Evolutionary conservation across 2,113 vertebrate genomes (phyloP), one percentile per base, ranked within the genome.

Genomic region (Chrysochloris asiatica): DNA sequence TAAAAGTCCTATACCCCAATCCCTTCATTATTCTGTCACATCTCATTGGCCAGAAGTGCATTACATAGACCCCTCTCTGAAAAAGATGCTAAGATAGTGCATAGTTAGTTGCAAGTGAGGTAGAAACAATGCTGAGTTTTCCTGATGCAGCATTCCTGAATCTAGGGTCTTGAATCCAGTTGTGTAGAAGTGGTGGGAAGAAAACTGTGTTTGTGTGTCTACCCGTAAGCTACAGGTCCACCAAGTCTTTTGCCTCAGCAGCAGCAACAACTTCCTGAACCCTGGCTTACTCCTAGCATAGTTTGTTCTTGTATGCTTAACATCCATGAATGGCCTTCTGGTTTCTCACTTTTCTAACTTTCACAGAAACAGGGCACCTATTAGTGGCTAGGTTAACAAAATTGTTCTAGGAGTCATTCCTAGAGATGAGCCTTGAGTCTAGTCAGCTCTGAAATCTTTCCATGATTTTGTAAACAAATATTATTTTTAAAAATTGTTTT

Each of bases 331-430:
- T 33, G 69, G 21, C 13, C 21, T 59, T 63, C 80, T 63, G 36
- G 43, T 11, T 22, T 28, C 47, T 75, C n/a, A 16, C 6, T 1
- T 41, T 73, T 38, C 43, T 89, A n/a, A 78, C 38, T 63, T 78
- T 73, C 47, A 30, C 36, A 69, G 52, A 79, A 33, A 47, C 17
- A 67, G 56, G 88, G 12, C 26, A 78, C 3, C 16, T 8, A 6
- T 7, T 26, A 22, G 9, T 11, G 21, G 6, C 14, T 52, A 8
- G 4, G 41, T 76, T 52, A n/a, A 54, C 30, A 56, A 8, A 43
- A 14, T 69, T 86, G 26, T 38, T 91, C 65, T 48, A 19, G 21
- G 54, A 89, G 24, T 76, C 33, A 47, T 79, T 88, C 59, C 88
- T 59, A 43, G 79, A 88, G 54, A 41, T n/a, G 28, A 61, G 63